Evolutionary conservation across 2,888 invertebrate species (phyloP), one percentile per base, ranked within the genome.

Genomic region (Crocallis elinguaria): DNA sequence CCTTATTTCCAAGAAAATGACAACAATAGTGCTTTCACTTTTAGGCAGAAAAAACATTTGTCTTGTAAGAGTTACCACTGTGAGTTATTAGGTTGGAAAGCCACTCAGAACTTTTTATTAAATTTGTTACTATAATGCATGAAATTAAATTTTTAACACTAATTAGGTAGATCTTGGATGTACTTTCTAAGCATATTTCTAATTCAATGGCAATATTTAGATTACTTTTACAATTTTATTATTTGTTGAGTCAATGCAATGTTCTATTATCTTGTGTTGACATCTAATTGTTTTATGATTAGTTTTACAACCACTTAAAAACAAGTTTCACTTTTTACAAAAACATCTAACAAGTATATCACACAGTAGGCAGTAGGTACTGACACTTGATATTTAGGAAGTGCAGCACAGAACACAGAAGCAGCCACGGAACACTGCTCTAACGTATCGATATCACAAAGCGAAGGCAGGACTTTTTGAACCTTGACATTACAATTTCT

Each of bases 401-500:
- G 33, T 38, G 21, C 49, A 38, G 38, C n/a, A n/a, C 19, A 13
- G 12, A 32, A 43, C n/a, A 14, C 14, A 41, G 21, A 14, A 51
- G 36, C 37, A 49, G 30, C 43, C 4, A 53, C 38, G 44, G 42
- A 60, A 38, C 48, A 25, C 35, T 33, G 32, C 35, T 3, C 19
- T 23, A 54, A 13, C 25, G 14, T 58, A 58, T 56, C 53, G 7
- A 56, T 60, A 53, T 49, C 55, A 62, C 41, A 54, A 45, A 43
- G 48, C 17, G 16, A 35, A 57, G 48, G 39, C 32, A 21, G 45
- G 45, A 53, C 39, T 38, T 54, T 43, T 16, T 61, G 62, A 77
- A 79, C 84, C 84, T 83, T 84, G 84, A 83, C 82, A 83, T 82
- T 80, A 69, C 56, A 32, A 52, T 59, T 57, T 52, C 39, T 37